Evolutionary conservation across 2,113 vertebrate genomes (phyloP), one percentile per base, ranked within the genome.

Genomic region (Ageneiosus marmoratus): DNA sequence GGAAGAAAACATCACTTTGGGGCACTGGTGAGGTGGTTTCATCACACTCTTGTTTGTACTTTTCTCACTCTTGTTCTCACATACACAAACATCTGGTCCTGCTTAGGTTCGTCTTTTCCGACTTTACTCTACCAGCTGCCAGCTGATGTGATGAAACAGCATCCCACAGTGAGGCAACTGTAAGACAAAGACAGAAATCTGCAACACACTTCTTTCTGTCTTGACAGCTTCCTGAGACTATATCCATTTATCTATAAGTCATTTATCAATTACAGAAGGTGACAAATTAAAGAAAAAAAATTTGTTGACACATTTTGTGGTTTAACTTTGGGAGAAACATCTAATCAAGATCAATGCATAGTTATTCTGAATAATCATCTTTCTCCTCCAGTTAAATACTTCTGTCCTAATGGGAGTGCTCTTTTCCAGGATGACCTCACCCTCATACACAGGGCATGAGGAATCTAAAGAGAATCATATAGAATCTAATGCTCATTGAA

Each of bases 61-160:
- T 32, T 73, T 78, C 44, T 53, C 32, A 41, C 83, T n/a, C 29
- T 63, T 34, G 55, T 51, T 65, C 72, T 83, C 83, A 83, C 15
- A 50, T 53, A 79, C 55, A 51, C 83, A 74, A 27, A 74, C n/a
- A 81, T 12, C 69, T 87, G 79, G 84, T 67, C 82, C 80, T 77
- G 70, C 53, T 86, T 69, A 82, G 60, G 82, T 89, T 81, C 79
- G 41, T 58, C 44, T 63, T 56, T 81, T 67, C 82, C 76, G 76
- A 84, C 79, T 81, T 51, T 41, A 55, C 67, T 58, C 46, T 46
- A 65, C 32, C 65, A n/a, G 63, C 69, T 84, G 53, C 67, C 56
- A 62, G 32, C 51, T 78, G 75, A 29, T 32, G 53, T 51, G 53
- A 46, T 16, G 5, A 81, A 24, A 76, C 48, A 72, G 73, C 50